Conservation (phyloP, 1,140 invertebrate species). For the Eumaeus atala region DNA sequence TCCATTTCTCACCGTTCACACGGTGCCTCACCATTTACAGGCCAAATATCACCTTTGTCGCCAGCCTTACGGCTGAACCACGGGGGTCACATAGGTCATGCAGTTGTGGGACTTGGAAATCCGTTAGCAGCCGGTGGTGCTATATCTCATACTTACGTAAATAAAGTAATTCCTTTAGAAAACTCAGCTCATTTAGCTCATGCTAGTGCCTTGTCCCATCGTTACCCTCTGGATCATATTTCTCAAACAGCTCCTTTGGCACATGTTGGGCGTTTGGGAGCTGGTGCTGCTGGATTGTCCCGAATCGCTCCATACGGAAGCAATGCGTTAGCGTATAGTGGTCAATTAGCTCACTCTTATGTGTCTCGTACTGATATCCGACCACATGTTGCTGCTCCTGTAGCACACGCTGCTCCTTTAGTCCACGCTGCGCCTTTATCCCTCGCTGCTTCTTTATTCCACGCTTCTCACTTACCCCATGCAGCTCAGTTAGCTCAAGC, state of each 20-base stretch:
- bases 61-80: conserved; percentile 2
- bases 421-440: conserved; percentile 17
- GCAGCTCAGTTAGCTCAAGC: conserved; percentile 31
- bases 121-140: conserved; percentile 2
- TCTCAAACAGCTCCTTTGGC: conserved; percentile 3
- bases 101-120: conserved; percentile 5
- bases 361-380: too few relatives aligned
- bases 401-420: conserved; percentile 13
- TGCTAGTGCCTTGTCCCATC: not conserved
- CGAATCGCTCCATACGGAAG: too few relatives aligned
- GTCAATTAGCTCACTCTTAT: conserved; percentile 8
- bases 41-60: not conserved
- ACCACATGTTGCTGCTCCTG: conserved; percentile 3
- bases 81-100: conserved; percentile 3
- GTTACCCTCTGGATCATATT: not conserved
- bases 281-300: too few relatives aligned
- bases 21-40: conserved; percentile 1
- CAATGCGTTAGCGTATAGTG: not conserved
- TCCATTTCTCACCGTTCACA: not conserved
- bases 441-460: conserved; percentile 22
- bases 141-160: conserved; percentile 15
- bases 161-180: conserved; percentile 8
- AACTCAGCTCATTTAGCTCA: not conserved
- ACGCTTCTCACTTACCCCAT: conserved; percentile 26
- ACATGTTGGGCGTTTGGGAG: conserved; percentile 9